A percentile compares a stretch with the other conserved stretches of the same genome.
Conservation (phyloP, 2,797 vertebrate genomes). For the Halcyon smyrnensis region DNA sequence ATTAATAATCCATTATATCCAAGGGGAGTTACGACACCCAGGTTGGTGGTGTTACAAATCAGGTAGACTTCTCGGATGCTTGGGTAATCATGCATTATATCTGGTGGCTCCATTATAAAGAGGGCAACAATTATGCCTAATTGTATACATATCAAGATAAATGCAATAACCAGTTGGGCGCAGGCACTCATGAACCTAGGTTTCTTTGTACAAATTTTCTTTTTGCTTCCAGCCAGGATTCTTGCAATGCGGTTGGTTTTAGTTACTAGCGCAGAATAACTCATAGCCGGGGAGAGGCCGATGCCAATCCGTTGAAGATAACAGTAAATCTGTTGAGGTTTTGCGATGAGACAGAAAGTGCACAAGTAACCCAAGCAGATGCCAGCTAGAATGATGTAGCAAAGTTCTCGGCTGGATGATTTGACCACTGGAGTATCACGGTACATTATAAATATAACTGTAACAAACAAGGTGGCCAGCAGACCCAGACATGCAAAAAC, state of each 20-base stretch:
- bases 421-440: conserved; percentile 97
- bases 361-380: conserved; percentile 96
- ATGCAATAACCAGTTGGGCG: conserved; percentile 95
- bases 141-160: conserved; percentile 94
- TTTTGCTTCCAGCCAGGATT: conserved; percentile 98
- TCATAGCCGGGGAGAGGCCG: conserved; percentile 96
- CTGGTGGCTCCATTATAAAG: conserved; percentile 95
- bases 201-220: conserved; percentile 99
- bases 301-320: conserved; percentile 96
- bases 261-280: conserved; percentile 96
- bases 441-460: conserved; percentile 92
- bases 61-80: conserved; percentile 96
- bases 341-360: conserved; percentile 95
- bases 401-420: conserved; percentile 96
- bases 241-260: conserved; percentile 98
- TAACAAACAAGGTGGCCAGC: conserved; percentile 94
- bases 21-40: conserved; percentile 94
- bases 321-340: conserved; percentile 92
- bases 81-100: conserved; percentile 94
- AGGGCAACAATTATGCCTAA: conserved; percentile 95
- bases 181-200: conserved; percentile 99
- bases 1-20: conserved; percentile 97
- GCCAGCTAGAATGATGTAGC: conserved; percentile 96
- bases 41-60: conserved; percentile 95
- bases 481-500: conserved; percentile 96